A percentile compares a stretch with the other conserved stretches of the same genome.
Conservation (phyloP, 1,140 invertebrate genomes). For the Euura lappo region DNA sequence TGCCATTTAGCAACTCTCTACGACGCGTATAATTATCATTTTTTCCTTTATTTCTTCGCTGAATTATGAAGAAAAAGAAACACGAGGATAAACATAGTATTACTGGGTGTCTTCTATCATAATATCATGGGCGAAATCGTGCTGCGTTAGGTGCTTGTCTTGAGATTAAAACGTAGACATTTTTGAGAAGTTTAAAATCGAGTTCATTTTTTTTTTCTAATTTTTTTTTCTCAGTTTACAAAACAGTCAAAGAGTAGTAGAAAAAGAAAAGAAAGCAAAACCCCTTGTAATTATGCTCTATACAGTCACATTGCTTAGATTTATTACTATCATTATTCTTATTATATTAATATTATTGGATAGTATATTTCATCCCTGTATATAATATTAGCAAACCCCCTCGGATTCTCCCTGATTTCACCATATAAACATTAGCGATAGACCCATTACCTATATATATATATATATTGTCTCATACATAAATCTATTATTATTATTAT, state of each 20-base stretch:
- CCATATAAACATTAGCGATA: too few relatives aligned
- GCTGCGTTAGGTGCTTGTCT: not conserved
- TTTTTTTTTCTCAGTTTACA: not conserved
- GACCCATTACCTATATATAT: too few relatives aligned
- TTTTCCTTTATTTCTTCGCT: constrained; percentile 23
- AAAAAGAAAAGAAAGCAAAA: too few relatives aligned
- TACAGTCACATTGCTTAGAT: constrained; percentile 2
- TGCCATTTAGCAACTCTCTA: constrained; percentile 46
- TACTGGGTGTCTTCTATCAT: not conserved
- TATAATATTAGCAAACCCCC: not conserved
- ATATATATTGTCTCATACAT: not conserved
- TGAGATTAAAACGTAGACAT: not conserved
- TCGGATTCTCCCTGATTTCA: not conserved
- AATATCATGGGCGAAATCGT: not conserved
- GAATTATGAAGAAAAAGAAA: too few relatives aligned
- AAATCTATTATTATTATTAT: too few relatives aligned
- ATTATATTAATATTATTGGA: too few relatives aligned
- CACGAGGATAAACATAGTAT: not conserved
- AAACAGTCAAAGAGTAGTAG: too few relatives aligned
- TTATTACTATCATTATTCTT: not conserved
- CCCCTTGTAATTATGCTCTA: not conserved
- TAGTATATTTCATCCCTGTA: constrained; percentile 4
- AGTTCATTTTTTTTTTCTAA: not conserved
- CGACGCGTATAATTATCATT: constrained; percentile 8
- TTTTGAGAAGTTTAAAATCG: not conserved